Conservation (phyloP, 1,140 invertebrate genomes). For the Zaprionus gabonicus region DNA sequence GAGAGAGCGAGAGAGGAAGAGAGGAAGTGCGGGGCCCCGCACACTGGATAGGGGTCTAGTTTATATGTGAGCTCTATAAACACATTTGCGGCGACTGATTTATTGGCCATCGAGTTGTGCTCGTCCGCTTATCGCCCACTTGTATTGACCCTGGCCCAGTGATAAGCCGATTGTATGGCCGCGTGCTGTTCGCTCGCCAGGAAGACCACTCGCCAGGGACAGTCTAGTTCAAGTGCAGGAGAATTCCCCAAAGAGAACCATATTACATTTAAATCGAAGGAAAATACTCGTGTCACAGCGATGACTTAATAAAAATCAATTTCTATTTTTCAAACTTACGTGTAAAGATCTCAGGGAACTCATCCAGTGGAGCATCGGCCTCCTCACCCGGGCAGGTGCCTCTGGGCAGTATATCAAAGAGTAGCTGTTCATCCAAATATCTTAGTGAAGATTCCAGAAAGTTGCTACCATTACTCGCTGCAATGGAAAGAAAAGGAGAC, state of each 20-base stretch:
- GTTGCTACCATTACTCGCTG: slow-evolving; percentile 54
- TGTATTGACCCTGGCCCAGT: slow-evolving; percentile 51
- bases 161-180: slow-evolving; percentile 28
- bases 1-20: neutral
- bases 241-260: neutral
- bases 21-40: neutral
- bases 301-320: slow-evolving; percentile 28
- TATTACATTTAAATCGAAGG: slow-evolving; percentile 1
- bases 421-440: slow-evolving; percentile 66
- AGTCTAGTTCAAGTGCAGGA: slow-evolving; percentile 42
- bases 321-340: slow-evolving; percentile 43
- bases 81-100: slow-evolving; percentile 54
- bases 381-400: slow-evolving; percentile 60
- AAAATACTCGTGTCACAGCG: neutral
- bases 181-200: slow-evolving; percentile 38
- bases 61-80: slow-evolving; percentile 7
- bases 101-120: slow-evolving; percentile 56
- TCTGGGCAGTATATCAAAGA: slow-evolving; percentile 64
- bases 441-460: slow-evolving; percentile 61
- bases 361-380: slow-evolving; percentile 64
- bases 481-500: neutral
- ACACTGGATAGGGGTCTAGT: slow-evolving; percentile 1
- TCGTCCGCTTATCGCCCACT: slow-evolving; percentile 33
- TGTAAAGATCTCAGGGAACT: slow-evolving; percentile 77
- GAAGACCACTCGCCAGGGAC: slow-evolving; percentile 48